Evolutionary conservation across 1,140 invertebrate genomes (phyloP).

Genomic region (Aphelenchoides avenae): DNA sequence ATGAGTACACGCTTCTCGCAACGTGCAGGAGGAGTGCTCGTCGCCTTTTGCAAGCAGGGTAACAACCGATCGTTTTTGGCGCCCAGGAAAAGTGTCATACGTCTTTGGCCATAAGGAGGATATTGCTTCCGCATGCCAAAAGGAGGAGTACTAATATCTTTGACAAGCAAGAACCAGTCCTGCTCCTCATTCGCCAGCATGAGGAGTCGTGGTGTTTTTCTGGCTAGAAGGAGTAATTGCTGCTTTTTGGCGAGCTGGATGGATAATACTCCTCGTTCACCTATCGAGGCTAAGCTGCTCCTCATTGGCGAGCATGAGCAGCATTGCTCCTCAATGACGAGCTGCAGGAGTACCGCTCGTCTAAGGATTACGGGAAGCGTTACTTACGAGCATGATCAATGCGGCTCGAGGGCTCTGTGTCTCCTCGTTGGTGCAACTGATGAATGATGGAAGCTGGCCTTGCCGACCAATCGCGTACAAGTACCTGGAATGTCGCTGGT

Average conservation of each 20-base stretch:
- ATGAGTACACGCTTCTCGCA: too few relatives aligned
- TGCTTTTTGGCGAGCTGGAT: slow-evolving; percentile 4
- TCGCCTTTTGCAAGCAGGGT: slow-evolving; percentile 2
- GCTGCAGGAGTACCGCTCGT: not conserved
- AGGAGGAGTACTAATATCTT: not conserved
- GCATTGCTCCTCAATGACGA: not conserved
- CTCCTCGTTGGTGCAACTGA: slow-evolving; percentile 29
- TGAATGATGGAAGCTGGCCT: slow-evolving; percentile 34
- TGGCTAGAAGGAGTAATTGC: not conserved
- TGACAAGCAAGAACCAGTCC: not conserved
- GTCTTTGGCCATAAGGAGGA: not conserved
- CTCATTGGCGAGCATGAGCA: slow-evolving; percentile 2
- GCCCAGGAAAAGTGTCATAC: slow-evolving; percentile 16
- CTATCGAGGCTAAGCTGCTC: not conserved
- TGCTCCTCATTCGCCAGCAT: not conserved
- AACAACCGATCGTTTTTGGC: slow-evolving; percentile 16
- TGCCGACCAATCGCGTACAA: slow-evolving; percentile 39
- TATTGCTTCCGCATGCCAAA: not conserved
- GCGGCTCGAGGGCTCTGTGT: slow-evolving; percentile 34
- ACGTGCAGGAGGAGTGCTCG: too few relatives aligned
- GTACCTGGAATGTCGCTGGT: slow-evolving; percentile 16
- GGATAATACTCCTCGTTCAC: not conserved
- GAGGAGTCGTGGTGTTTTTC: slow-evolving; percentile 20
- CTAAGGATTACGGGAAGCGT: slow-evolving; percentile 1
- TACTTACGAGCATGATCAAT: slow-evolving; percentile 17